Conservation (phyloP, 2,113 vertebrate genomes). For the Cricetomys ansorgei region DNA sequence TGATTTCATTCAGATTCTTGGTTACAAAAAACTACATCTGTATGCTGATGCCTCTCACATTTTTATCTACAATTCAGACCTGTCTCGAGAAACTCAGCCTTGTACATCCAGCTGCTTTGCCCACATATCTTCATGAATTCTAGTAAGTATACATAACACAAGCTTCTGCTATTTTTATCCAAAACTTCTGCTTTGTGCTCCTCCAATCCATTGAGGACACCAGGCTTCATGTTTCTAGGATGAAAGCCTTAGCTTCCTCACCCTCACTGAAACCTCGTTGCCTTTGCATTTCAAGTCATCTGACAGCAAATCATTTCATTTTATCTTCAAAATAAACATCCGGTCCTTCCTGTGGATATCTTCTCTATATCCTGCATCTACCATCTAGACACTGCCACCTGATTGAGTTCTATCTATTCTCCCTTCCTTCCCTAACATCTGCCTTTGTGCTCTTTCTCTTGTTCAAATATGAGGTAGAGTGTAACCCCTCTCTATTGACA, state of each 20-base stretch:
- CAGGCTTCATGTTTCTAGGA: neutral
- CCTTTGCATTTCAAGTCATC: neutral
- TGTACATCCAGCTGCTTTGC: neutral
- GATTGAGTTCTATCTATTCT: neutral
- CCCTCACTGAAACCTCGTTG: neutral
- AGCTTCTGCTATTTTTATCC: neutral
- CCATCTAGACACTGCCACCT: neutral
- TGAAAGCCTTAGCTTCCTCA: neutral
- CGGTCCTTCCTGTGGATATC: neutral
- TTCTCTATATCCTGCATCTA: neutral
- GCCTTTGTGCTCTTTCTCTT: neutral
- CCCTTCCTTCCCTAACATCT: neutral
- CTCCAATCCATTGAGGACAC: neutral
- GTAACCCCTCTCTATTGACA: neutral
- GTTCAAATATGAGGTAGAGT: neutral
- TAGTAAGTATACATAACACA: neutral
- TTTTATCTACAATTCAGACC: neutral
- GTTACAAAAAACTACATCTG: neutral
- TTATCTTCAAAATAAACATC: neutral
- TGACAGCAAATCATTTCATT: neutral
- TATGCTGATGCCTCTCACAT: neutral
- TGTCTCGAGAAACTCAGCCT: neutral
- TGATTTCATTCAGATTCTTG: neutral
- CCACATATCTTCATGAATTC: constrained; percentile 8
- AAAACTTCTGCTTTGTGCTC: neutral